A percentile compares a stretch with the other conserved stretches of the same genome.
phyloP scores from a whole-genome alignment of 2,888 invertebrate genomes.

The Conus canariensis region DNA sequence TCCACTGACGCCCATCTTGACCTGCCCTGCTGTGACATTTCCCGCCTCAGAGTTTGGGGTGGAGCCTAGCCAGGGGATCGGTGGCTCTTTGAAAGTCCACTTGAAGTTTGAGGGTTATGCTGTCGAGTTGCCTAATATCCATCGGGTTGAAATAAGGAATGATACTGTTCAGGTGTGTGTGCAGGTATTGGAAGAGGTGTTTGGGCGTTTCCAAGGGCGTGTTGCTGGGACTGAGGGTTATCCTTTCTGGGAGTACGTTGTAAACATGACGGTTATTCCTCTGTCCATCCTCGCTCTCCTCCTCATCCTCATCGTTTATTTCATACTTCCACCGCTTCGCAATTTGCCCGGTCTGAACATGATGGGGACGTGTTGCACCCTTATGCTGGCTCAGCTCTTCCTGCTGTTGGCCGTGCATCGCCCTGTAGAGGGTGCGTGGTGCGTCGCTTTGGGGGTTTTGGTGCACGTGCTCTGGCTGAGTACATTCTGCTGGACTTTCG shows the following conservation, averaged over 20 bases:
- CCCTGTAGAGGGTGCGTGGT: conserved; percentile 35
- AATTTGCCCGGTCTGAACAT: conserved; percentile 57
- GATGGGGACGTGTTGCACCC: conserved; percentile 51
- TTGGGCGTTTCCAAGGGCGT: too few species aligned
- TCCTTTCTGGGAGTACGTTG: conserved; percentile 6
- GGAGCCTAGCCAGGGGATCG: neutral
- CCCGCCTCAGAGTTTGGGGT: neutral
- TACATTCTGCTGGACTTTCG: conserved; percentile 52
- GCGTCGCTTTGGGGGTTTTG: conserved; percentile 50
- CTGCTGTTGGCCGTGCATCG: conserved; percentile 46
- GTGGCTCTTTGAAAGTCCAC: too few species aligned
- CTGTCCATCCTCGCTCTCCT: conserved; percentile 14
- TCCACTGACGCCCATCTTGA: neutral
- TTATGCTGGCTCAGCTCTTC: conserved; percentile 52
- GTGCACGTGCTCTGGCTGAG: conserved; percentile 57
- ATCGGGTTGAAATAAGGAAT: neutral
- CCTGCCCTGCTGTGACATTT: neutral
- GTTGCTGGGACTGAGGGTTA: neutral
- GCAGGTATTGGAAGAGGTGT: neutral
- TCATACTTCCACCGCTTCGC: conserved; percentile 48
- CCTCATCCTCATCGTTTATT: conserved; percentile 46
- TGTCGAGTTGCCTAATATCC: neutral
- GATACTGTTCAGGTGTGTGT: neutral
- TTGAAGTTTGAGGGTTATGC: neutral
- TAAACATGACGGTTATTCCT: conserved; percentile 26